These are phyloP conservation scores for Sthenelais limicola DNA, from an alignment of 2,888 invertebrate genomes.

Conservation along the genomic window DNA sequence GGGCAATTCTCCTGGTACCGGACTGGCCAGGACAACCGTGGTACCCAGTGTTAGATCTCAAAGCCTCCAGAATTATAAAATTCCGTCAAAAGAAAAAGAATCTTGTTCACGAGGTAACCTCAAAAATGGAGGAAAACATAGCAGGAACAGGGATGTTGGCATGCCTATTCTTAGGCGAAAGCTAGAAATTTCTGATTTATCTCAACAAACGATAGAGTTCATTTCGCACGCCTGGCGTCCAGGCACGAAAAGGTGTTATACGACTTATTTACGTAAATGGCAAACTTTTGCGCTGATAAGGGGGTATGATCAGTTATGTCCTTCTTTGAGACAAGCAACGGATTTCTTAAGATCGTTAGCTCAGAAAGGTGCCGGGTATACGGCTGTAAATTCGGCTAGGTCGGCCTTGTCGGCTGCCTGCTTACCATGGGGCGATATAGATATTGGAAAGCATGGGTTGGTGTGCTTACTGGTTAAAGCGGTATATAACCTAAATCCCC, in stretches of 20 bases:
- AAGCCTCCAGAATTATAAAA: background rate
- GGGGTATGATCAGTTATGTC: background rate
- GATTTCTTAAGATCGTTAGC: background rate
- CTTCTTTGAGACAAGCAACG: background rate
- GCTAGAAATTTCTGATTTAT: background rate
- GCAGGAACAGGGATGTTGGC: background rate
- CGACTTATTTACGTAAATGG: background rate
- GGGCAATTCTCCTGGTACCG: background rate
- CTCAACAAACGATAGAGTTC: background rate
- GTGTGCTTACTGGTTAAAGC: background rate
- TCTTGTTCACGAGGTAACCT: background rate
- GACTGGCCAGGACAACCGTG: background rate
- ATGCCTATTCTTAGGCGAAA: background rate
- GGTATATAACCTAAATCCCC: conserved; percentile 1
- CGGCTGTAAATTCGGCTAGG: background rate
- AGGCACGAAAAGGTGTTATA: background rate
- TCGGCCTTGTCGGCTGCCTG: background rate
- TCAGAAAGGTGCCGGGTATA: background rate
- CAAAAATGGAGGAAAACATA: too few species aligned
- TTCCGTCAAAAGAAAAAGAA: background rate
- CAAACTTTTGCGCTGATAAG: background rate
- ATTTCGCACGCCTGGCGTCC: background rate
- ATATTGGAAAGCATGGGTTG: background rate
- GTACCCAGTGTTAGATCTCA: background rate
- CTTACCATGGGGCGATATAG: background rate